Percentiles rank a stretch among this genome's conserved stretches.
These are phyloP conservation scores for Perca schrenkii DNA, from an alignment of 2,113 vertebrate species.

Conservation along the genomic window DNA sequence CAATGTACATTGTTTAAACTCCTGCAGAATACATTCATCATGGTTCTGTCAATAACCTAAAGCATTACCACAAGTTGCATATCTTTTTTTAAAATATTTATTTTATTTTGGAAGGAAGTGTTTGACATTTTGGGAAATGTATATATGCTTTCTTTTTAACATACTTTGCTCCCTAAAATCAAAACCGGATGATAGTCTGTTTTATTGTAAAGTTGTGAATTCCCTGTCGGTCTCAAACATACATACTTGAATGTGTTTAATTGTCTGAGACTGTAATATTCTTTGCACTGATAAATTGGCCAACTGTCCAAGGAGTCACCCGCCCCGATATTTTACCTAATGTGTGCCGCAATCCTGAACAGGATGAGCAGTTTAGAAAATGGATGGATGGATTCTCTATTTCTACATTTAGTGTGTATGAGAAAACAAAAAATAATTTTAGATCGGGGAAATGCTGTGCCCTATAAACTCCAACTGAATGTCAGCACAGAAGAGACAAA, in stretches of 20 bases:
- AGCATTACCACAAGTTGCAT: neutral
- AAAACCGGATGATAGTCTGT: neutral
- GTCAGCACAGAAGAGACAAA: constrained; percentile 59
- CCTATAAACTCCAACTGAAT: constrained; percentile 64
- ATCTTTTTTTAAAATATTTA: neutral
- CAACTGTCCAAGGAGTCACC: neutral
- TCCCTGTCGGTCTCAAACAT: neutral
- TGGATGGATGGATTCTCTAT: constrained; percentile 35
- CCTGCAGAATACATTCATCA: neutral
- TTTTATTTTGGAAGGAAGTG: no score
- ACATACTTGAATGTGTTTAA: constrained; percentile 13
- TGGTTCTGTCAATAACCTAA: neutral
- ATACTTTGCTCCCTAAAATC: neutral
- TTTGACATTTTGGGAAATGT: no score
- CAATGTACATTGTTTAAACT: constrained; percentile 1
- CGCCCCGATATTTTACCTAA: constrained; percentile 6
- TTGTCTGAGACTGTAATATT: constrained; percentile 35
- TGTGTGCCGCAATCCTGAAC: constrained; percentile 35
- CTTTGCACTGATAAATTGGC: neutral
- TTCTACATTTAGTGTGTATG: constrained; percentile 40
- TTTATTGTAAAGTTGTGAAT: neutral
- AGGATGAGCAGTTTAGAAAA: constrained; percentile 38
- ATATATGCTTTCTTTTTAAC: neutral
- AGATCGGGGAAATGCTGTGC: constrained; percentile 34
- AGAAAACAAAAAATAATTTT: constrained; percentile 53